Evolutionary conservation across 2,113 vertebrate species (phyloP).

Genomic region (Paracanthobrama guichenoti): DNA sequence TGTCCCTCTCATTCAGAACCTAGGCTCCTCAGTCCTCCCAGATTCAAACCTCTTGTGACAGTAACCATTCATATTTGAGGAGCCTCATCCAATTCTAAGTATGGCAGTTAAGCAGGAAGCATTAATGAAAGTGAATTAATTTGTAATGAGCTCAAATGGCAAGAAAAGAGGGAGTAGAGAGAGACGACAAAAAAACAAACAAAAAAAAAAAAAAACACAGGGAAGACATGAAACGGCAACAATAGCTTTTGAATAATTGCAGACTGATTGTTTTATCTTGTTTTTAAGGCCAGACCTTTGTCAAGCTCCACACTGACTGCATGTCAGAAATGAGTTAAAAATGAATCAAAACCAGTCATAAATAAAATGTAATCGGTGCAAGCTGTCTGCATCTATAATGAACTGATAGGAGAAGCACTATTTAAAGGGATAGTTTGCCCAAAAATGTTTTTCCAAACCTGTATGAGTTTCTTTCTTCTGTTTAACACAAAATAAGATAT

Average conservation of each 20-base stretch:
- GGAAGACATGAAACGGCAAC: background rate
- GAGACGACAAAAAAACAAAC: background rate
- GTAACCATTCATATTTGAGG: slow-evolving; percentile 50
- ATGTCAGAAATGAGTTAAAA: slow-evolving; percentile 32
- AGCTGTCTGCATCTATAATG: background rate
- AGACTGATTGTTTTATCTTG: background rate
- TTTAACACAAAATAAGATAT: too few species aligned
- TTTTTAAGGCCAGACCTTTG: slow-evolving; percentile 39
- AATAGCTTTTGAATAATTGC: slow-evolving; percentile 60
- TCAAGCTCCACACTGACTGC: slow-evolving; percentile 32
- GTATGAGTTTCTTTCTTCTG: too few species aligned
- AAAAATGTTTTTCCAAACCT: too few species aligned
- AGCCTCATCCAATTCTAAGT: slow-evolving; percentile 38
- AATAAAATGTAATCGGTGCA: background rate
- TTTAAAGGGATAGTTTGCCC: too few species aligned
- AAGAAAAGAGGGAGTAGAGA: background rate
- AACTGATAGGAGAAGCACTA: background rate
- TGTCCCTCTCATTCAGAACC: background rate
- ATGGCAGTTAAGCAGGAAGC: slow-evolving; percentile 38
- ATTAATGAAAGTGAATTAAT: slow-evolving; percentile 47
- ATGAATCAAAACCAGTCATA: background rate
- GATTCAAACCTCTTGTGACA: slow-evolving; percentile 38
- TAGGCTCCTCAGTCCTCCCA: background rate
- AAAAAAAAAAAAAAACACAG: background rate
- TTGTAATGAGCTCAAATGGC: slow-evolving; percentile 34